Evolutionary conservation across 1,140 invertebrate species (phyloP), one percentile per base, ranked within the genome.

Genomic region (Brachionus plicatilis): DNA sequence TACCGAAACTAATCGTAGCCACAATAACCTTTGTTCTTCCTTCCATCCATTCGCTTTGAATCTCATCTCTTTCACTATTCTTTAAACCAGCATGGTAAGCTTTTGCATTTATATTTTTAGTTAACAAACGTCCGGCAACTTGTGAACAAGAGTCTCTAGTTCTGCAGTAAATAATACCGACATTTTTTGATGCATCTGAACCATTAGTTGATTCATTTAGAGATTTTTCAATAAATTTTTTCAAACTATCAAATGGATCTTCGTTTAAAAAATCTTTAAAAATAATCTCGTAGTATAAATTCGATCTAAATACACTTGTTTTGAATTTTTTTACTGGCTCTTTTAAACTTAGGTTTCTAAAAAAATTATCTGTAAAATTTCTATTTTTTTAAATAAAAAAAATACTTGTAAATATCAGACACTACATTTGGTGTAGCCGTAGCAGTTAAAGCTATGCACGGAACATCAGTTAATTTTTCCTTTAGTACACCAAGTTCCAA

Each of bases 361-460:
- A 9, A 82, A 60, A 37, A 24, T 6, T 11, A 17, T n/a, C 6
- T 17, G 33, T 37, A 37, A 37, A 37, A 37, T 37, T 37, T 37
- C 7, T 0, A 7, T 37, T 37, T 37, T 37, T 7, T 37, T 0
- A 37, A 37, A 1, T 29, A 37, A 37, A 5, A 37, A 37, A 17
- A n/a, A 9, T 68, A 66, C 41, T 79, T 78, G 12, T 56, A 66
- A 50, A 85, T 85, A 50, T 85, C 84, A n/a, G 50, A 12, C 12
- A 47, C 68, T 9, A 85, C 84, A 68, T 33, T 27, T 29, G 72
- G 37, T 29, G 92, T 92, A 8, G 93, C 93, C 0, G 97, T 99
- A 4, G 97, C 97, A 24, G 97, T 99, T n/a, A 99, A 88, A 0
- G 96, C 96, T 27, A 90, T 86, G 24, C 82, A 83, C 33, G 82